Evolutionary conservation across 2,888 invertebrate species (phyloP), one percentile per base, ranked within the genome.

Genomic region (Sinohyriopsis cumingii): DNA sequence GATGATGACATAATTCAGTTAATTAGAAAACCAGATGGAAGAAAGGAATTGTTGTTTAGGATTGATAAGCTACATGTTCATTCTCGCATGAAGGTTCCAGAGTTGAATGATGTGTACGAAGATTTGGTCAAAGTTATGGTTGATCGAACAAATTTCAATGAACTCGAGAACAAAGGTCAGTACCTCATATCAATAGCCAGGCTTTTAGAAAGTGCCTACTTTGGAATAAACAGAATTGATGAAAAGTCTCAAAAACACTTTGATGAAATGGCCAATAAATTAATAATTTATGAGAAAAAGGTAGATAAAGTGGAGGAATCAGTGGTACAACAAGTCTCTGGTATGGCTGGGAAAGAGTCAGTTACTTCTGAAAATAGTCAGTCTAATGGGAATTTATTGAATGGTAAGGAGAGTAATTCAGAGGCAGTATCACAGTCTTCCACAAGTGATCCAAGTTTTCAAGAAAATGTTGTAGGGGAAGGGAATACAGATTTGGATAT

Each of bases 161-260:
- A 73, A 12, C 73, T 87, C n/a, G 68, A 72, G 3, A 72, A 77
- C 33, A 77, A 82, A 61, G 71, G 72, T 24, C 80, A 83, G 7
- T 85, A 87, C 71, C 72, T 85, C 63, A 78, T 78, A 63, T 81
- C 85, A 1, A 69, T 87, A n/a, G 82, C 85, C 6, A 75, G 81
- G 60, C 71, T 85, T 55, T 69, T 87, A 63, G 85, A 86, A 67
- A 69, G 81, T 28, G 84, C 84, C 2, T 84, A 83, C 70, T 83
- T 81, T 72, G 77, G 80, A 55, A 60, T 77, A 53, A 75, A 75
- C 53, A 72, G 67, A 18, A 71, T 81, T 18, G 82, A 83, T 72
- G 63, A 59, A 12, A 60, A 71, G 20, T 73, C 79, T 3, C 73
- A 80, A 55, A 72, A 73, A n/a, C 65, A 79, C 33, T 77, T 86